Conservation (phyloP, 37 sponge, comb jelly and placozoan genomes). For the Cliona cf. orientalis region DNA sequence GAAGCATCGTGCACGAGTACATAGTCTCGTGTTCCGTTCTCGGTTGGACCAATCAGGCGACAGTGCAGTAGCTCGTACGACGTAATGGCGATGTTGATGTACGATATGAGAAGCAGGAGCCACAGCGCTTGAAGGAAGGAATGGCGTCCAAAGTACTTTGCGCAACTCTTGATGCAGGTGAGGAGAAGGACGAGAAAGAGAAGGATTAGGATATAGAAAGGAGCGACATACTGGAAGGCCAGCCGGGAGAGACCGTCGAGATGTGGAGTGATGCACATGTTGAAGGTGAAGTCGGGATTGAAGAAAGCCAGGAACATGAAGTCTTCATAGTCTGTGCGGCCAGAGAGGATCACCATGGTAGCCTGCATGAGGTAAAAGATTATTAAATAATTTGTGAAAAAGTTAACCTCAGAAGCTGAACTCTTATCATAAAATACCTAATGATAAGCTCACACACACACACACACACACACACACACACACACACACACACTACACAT, state of each 20-base stretch:
- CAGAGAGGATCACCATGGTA: constrained; percentile 38
- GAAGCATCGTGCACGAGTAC: constrained; percentile 67
- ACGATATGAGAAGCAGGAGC: constrained; percentile 71
- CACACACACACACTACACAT: too few species aligned
- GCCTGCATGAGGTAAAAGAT: constrained; percentile 29
- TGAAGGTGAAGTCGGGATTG: constrained; percentile 75
- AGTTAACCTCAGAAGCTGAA: background rate
- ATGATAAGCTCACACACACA: too few species aligned
- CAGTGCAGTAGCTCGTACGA: constrained; percentile 72
- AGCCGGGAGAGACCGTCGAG: constrained; percentile 39
- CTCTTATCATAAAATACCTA: background rate
- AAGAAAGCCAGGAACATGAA: constrained; percentile 34
- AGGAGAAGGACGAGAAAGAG: constrained; percentile 36
- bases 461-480: too few species aligned
- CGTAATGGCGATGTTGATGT: constrained; percentile 59
- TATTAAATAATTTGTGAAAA: background rate
- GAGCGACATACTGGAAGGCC: constrained; percentile 60
- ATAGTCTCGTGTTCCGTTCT: background rate
- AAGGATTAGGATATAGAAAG: constrained; percentile 65
- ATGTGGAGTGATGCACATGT: constrained; percentile 57
- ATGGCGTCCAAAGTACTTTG: constrained; percentile 53
- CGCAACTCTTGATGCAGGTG: constrained; percentile 27
- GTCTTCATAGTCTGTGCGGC: constrained; percentile 40
- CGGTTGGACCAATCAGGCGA: constrained; percentile 25
- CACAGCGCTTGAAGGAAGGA: constrained; percentile 71